phyloP scores from a whole-genome alignment of 2,113 vertebrate species.

The Ceyx margarethae region DNA sequence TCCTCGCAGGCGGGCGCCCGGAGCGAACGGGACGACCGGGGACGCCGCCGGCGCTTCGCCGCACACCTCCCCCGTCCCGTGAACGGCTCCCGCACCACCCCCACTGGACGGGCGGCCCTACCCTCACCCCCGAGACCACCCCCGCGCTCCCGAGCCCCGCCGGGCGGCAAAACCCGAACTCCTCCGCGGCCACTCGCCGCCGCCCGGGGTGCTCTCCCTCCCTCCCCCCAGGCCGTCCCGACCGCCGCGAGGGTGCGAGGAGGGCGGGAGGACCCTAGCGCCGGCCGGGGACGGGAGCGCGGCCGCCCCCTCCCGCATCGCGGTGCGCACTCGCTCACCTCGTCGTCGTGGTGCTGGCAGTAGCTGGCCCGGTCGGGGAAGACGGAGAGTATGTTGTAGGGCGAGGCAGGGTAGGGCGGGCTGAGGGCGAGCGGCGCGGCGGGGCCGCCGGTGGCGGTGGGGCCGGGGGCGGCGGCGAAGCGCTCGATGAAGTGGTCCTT shows the following conservation, averaged over 20 bases:
- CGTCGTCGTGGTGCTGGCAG: constrained; percentile 84
- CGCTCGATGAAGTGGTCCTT: constrained; percentile 94
- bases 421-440: constrained; percentile 75
- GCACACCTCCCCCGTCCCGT: neutral
- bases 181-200: neutral
- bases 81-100: neutral
- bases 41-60: neutral
- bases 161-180: too few relatives aligned
- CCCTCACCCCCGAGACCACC: neutral
- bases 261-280: neutral
- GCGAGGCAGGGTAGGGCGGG: constrained; percentile 79
- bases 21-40: neutral
- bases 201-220: too few relatives aligned
- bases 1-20: neutral
- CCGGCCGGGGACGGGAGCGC: neutral
- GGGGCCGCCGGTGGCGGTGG: constrained; percentile 36
- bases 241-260: neutral
- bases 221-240: neutral
- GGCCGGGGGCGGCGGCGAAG: constrained; percentile 56
- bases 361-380: constrained; percentile 84
- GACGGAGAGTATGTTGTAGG: constrained; percentile 84
- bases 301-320: neutral
- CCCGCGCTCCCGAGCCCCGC: neutral
- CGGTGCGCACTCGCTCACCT: constrained; percentile 69
- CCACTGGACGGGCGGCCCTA: neutral